Percentiles rank a stretch among this genome's conserved stretches.
Evolutionary conservation across 2,888 invertebrate species (phyloP).

Genomic region (Brachyptera risi): DNA sequence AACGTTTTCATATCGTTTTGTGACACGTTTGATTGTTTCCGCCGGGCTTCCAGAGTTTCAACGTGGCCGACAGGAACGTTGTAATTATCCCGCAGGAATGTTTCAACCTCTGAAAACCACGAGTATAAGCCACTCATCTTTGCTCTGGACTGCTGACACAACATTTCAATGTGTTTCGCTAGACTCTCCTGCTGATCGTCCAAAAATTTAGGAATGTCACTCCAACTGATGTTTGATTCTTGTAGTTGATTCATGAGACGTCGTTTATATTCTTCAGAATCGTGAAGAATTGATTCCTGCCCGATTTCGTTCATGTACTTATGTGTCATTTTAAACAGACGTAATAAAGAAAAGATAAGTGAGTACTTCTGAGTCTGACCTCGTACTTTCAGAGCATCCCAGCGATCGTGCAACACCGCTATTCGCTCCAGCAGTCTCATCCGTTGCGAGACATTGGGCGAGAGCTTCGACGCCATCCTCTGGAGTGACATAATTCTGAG

Average conservation of each 20-base stretch:
- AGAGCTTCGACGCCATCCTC: constrained; percentile 50
- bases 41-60: constrained; percentile 56
- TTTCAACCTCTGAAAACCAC: constrained; percentile 58
- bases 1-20: constrained; percentile 59
- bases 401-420: constrained; percentile 65
- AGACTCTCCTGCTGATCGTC: constrained; percentile 57
- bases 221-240: constrained; percentile 56
- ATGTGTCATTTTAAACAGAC: too few relatives aligned
- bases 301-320: constrained; percentile 49
- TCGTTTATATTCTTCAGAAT: constrained; percentile 44
- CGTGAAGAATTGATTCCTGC: constrained; percentile 43
- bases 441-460: constrained; percentile 36
- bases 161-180: constrained; percentile 50
- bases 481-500: constrained; percentile 52
- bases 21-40: constrained; percentile 58
- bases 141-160: constrained; percentile 49
- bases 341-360: too few relatives aligned
- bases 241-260: constrained; percentile 52
- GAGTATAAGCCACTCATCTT: constrained; percentile 50
- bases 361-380: too few relatives aligned
- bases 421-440: constrained; percentile 48
- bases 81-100: constrained; percentile 53
- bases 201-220: constrained; percentile 56
- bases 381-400: constrained; percentile 73
- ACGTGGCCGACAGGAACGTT: constrained; percentile 54